Evolutionary conservation across 2,113 vertebrate species (phyloP).

Genomic region (Malurus melanocephalus): DNA sequence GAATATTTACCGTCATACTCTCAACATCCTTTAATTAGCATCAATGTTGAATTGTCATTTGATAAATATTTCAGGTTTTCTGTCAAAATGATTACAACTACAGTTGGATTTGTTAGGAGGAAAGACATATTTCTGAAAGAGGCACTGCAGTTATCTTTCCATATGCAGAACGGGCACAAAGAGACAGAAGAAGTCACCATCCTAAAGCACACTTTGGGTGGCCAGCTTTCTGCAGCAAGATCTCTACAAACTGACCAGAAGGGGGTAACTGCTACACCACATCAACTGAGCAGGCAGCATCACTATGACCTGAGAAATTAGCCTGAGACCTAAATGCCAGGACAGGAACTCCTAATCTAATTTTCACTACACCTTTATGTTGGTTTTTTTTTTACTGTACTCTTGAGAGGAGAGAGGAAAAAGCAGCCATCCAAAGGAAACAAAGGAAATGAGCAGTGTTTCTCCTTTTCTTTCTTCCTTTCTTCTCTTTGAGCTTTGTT

Average conservation of each 20-base stretch:
- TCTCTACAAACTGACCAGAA: not conserved
- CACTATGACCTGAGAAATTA: not conserved
- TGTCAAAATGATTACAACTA: slow-evolving; percentile 6
- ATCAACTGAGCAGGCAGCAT: not conserved
- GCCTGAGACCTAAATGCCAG: not conserved
- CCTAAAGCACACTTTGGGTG: not conserved
- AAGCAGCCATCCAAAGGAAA: not conserved
- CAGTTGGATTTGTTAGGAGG: not conserved
- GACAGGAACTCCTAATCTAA: not conserved
- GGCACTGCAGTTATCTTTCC: not conserved
- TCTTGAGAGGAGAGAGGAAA: rapidly evolving
- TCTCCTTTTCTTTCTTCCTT: not conserved
- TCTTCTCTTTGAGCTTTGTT: not conserved
- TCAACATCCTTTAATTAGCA: not conserved
- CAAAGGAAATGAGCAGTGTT: rapidly evolving
- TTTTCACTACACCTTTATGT: not conserved
- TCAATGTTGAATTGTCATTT: not conserved
- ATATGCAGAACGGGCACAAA: not conserved
- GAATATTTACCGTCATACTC: not conserved
- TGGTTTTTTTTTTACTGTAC: not conserved
- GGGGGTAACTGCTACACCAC: not conserved
- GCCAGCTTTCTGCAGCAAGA: not conserved
- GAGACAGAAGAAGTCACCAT: not conserved
- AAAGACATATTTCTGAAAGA: not conserved
- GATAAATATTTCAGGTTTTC: not conserved